A percentile compares a stretch with the other conserved stretches of the same genome.
phyloP scores from a whole-genome alignment of 2,888 invertebrate genomes.

The Piscicola geometra region DNA sequence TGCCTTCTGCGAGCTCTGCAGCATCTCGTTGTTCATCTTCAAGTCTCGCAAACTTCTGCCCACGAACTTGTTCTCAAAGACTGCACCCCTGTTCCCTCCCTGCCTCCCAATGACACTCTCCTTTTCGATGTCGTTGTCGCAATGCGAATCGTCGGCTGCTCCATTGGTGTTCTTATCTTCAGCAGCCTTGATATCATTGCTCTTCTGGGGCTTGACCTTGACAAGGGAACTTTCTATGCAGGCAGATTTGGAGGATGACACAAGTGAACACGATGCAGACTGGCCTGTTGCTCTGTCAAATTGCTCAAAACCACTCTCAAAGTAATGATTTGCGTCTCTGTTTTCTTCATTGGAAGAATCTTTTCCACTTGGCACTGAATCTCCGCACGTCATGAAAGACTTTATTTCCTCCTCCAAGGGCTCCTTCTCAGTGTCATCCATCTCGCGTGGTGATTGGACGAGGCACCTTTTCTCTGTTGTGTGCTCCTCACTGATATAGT shows the following conservation, averaged over 20 bases:
- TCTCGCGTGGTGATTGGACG: neutral
- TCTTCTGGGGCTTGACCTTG: neutral
- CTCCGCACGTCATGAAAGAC: conserved; percentile 21
- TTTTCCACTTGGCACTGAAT: neutral
- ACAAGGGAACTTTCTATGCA: neutral
- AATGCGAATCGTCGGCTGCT: too few species aligned
- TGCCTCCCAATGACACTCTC: too few species aligned
- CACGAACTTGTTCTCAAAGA: conserved; percentile 5
- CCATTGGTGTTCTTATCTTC: too few species aligned
- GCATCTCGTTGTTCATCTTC: conserved; percentile 5
- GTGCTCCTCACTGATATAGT: neutral
- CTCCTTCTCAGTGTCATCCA: neutral
- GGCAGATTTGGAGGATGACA: neutral
- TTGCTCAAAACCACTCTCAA: neutral
- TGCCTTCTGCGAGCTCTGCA: neutral
- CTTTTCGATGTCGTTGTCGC: too few species aligned
- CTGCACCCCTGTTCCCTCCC: neutral
- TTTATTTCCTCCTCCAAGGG: conserved; percentile 29
- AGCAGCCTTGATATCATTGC: neutral
- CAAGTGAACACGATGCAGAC: neutral
- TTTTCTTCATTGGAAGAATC: conserved; percentile 6
- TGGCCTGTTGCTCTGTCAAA: neutral
- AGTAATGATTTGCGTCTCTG: neutral
- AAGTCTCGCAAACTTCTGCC: neutral
- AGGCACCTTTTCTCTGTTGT: neutral